These are phyloP conservation scores for Anarrhichthys ocellatus DNA, from an alignment of 2,113 vertebrate species.

Conservation along the genomic window DNA sequence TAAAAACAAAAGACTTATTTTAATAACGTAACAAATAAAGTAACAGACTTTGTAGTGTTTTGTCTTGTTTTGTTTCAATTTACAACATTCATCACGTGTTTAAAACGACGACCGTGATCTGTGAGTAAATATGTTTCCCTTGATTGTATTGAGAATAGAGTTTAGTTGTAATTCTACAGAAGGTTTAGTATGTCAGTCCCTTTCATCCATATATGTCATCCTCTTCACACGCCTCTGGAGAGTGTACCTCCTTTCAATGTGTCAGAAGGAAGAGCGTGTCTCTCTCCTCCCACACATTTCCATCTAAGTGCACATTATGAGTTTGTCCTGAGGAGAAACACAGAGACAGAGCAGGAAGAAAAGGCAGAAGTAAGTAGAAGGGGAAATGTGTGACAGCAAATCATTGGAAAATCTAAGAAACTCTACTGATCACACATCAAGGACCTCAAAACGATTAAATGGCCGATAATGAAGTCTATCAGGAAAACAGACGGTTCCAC, in stretches of 20 bases:
- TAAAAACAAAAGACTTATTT: background rate
- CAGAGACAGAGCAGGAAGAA: background rate
- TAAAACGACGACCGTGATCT: background rate
- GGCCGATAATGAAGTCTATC: conserved; percentile 30
- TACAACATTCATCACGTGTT: background rate
- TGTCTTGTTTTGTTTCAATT: background rate
- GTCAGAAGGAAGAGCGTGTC: background rate
- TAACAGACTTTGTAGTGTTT: background rate
- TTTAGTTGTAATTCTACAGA: background rate
- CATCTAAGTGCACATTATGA: conserved; percentile 14
- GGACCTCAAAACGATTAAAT: conserved; percentile 19
- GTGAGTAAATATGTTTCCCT: background rate
- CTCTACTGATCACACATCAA: background rate
- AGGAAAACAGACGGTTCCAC: conserved; percentile 2
- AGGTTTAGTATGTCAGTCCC: background rate
- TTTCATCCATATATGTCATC: conserved; percentile 24
- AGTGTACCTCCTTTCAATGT: background rate
- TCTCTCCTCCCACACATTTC: conserved; percentile 32
- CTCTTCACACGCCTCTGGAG: background rate
- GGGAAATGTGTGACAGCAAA: background rate
- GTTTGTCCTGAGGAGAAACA: conserved; percentile 6
- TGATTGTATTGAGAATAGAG: background rate
- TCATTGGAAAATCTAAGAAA: conserved; percentile 10
- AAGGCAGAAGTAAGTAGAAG: background rate
- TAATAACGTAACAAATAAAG: background rate